Base-by-base conservation (phyloP, 2,888 invertebrate species). In the Drosophila multiciliata region DNA sequence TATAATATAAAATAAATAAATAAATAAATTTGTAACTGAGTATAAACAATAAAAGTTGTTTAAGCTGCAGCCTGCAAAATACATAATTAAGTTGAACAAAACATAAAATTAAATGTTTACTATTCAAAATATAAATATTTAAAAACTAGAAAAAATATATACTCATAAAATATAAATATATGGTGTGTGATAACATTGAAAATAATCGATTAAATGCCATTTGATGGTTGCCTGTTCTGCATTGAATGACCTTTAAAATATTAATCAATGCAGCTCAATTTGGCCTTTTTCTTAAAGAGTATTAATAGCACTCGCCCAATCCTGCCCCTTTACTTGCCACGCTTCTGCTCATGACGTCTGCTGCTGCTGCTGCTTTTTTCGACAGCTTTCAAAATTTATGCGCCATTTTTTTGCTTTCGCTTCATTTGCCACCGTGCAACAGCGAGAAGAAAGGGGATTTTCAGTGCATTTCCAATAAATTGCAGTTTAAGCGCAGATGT, bases 351-450 rank as follows among this genome's bases (percentile, higher is more conserved):
- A 33, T 72, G 78, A 68, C 75, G 67, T 65, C 45, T 67, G 67
- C 55, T 53, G 45, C 42, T 65, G 40, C 45, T 68, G 72, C 42
- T 48, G 33, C 40, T 68, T 79, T 76, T 78, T 75, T 71, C 64
- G 64, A 79, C 74, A 52, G 65, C 38, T 70, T 53, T 66, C 54
- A 20, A 78, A 82, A 80, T 83, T 73, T 81, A 77, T 83, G 83
- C 63, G 77, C 59, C 49, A 62, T 71, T 74, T 82, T 81, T 73
- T 55, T 69, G 55, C 69, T 64, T 52, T 38, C 57, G 60, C 48
- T 70, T 42, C 49, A 57, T 61, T 57, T 57, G 57, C 63, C 53
- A 63, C 50, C 38, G 29, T 36, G 45, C 15, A 36, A 4, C 48
- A 38, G 59, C 52, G 35, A 23, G 15, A 12, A 66, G 35, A 15